Conservation (phyloP, 2,113 vertebrate species). For the Ariopsis seemanni region DNA sequence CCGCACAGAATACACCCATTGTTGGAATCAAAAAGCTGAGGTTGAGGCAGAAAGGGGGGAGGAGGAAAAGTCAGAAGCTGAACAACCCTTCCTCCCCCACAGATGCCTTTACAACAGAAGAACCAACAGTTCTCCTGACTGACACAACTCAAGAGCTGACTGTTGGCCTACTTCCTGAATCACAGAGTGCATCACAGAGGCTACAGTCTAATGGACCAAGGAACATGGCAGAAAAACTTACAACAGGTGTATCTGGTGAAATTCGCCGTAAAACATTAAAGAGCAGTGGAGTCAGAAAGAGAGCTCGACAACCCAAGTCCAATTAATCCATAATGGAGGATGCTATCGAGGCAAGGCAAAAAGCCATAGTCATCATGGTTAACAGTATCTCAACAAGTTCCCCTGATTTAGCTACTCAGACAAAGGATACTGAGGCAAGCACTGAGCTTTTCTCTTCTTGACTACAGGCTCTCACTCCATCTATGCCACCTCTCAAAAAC, state of each 20-base stretch:
- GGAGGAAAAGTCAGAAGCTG: constrained; percentile 58
- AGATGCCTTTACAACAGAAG: constrained; percentile 32
- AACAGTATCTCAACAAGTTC: not conserved
- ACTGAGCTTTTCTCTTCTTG: not conserved
- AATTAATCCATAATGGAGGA: not conserved
- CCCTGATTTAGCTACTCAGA: not conserved
- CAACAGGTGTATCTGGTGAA: constrained; percentile 14
- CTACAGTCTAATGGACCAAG: constrained; percentile 40
- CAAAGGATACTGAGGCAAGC: constrained; percentile 22
- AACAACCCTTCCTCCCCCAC: constrained; percentile 22
- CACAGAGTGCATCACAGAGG: not conserved
- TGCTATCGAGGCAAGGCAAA: constrained; percentile 23
- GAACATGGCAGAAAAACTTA: constrained; percentile 37
- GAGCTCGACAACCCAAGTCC: not conserved
- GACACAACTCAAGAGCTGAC: not conserved
- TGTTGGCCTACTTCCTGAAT: not conserved
- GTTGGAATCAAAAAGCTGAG: constrained; percentile 54
- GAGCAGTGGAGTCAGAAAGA: constrained; percentile 44
- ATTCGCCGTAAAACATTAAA: constrained; percentile 26
- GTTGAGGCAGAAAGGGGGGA: constrained; percentile 51
- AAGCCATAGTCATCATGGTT: not conserved
- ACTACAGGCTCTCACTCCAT: constrained; percentile 35
- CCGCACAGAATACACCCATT: constrained; percentile 45
- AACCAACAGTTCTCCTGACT: not conserved
- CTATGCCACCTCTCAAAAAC: constrained; percentile 54